Base-by-base conservation (phyloP, 53 echinoderm and acorn worm species). In the Arbacia lixula region DNA sequence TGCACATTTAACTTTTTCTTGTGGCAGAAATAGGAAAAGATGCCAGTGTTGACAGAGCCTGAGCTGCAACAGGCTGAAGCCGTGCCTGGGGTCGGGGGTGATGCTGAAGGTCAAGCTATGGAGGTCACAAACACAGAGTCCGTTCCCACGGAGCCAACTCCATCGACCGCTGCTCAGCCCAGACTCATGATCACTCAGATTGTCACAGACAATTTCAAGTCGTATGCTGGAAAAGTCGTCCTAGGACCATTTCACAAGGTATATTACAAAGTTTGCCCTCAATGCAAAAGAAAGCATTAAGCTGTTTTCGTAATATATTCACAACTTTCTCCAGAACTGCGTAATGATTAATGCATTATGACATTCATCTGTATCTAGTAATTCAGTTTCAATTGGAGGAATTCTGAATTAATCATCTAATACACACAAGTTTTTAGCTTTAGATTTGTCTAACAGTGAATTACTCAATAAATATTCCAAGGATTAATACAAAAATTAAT, bases 191-290 rank as follows among this genome's bases (percentile, higher is more conserved):
- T 96, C 19, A 89, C 96, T 9, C 90, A 91, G 82, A 96, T 96
- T 61, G 91, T 87, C 6, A 96, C 94, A 22, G 96, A 96, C 17
- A 96, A 96, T 52, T 96, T 96, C 88, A 96, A 96, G 80, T 96
- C 96, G 14, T 96, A 96, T 79, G 96, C 96, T 9, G 96, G 96
- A 19, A 96, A 91, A 53, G 76, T 93, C 21, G 85, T 85, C 19
- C 88, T 96, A 5, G 96, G 96, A 19, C 96, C 96, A 36, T 96
- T 96, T 66, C 96, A 96, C 66, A 96, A 96, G 90, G 96, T 95
- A 60, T 20, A 74, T 80, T 58, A 11, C 27, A 58, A 17, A 11
- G 9, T 24, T 58, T 26, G 17, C n/a, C n/a, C n/a, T n/a, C n/a
- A n/a, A n/a, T n/a, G n/a, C n/a, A n/a, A n/a, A n/a, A n/a, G n/a